Conservation (phyloP, 2,797 vertebrate genomes). For the Amphiprion clarkii region DNA sequence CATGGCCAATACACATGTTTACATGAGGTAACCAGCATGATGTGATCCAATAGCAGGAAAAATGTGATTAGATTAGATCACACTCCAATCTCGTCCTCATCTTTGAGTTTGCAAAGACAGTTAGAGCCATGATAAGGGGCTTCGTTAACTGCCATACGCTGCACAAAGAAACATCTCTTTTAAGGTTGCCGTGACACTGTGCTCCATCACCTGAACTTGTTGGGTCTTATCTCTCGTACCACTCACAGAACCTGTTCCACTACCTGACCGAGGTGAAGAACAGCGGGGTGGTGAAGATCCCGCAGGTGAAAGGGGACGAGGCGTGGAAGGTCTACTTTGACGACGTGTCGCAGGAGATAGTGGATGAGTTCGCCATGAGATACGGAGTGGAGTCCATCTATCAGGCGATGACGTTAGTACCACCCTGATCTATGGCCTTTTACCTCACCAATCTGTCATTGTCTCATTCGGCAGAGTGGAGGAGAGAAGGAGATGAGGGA, state of each 20-base stretch:
- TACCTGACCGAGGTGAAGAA: constrained; percentile 94
- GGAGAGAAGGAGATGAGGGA: constrained; percentile 52
- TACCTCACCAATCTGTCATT: constrained; percentile 71
- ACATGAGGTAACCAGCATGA: constrained; percentile 89
- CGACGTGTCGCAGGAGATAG: constrained; percentile 96
- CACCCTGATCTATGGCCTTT: constrained; percentile 79
- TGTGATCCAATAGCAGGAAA: neutral
- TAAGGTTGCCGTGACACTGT: constrained; percentile 27
- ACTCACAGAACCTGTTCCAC: constrained; percentile 94
- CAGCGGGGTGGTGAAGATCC: constrained; percentile 93
- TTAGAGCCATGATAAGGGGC: constrained; percentile 4
- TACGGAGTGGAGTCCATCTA: constrained; percentile 98
- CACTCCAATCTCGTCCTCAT: neutral
- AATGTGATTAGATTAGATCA: neutral
- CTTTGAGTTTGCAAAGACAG: constrained; percentile 6
- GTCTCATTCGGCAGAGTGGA: constrained; percentile 70
- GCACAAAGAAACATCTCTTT: neutral
- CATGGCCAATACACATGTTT: constrained; percentile 97
- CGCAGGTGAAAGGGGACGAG: constrained; percentile 94
- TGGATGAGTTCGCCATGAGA: constrained; percentile 98
- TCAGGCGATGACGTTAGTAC: constrained; percentile 99
- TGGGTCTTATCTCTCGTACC: constrained; percentile 52
- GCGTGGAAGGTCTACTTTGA: constrained; percentile 99
- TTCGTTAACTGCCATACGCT: neutral
- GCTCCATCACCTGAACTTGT: constrained; percentile 30